These are phyloP conservation scores for Saturnia pavonia DNA, from an alignment of 2,888 invertebrate genomes.

Conservation along the genomic window DNA sequence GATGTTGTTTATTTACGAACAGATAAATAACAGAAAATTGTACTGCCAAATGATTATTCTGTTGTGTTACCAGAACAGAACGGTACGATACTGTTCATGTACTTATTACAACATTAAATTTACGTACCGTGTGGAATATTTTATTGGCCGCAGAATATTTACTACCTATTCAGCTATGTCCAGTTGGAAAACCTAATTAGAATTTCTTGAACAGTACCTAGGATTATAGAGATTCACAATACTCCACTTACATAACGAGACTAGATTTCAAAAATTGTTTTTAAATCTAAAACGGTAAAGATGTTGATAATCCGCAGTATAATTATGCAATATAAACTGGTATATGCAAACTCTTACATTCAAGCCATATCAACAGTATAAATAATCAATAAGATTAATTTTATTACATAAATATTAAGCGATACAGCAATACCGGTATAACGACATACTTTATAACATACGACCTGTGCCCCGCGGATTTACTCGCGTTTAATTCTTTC, in stretches of 20 bases:
- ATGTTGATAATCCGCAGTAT: neutral
- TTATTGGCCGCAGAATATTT: neutral
- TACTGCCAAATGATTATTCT: neutral
- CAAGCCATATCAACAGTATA: constrained; percentile 13
- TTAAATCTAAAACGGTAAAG: neutral
- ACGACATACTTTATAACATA: neutral
- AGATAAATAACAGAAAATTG: neutral
- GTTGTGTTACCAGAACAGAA: neutral
- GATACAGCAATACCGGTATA: neutral
- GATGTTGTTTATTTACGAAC: neutral
- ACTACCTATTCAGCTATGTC: neutral
- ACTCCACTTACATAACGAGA: neutral
- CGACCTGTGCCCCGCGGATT: neutral
- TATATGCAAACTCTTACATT: neutral
- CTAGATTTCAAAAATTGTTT: neutral
- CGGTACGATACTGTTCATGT: constrained; percentile 4
- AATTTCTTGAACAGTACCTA: neutral
- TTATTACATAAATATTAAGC: neutral
- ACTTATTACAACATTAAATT: constrained; percentile 2
- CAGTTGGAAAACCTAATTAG: neutral
- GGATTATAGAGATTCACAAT: neutral
- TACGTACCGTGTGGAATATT: neutral
- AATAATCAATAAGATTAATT: neutral
- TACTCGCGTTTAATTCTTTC: too few species aligned
- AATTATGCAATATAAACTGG: too few species aligned